Evolutionary conservation across 2,888 invertebrate genomes (phyloP), one percentile per base, ranked within the genome.

Genomic region (Itoplectis maculator): DNA sequence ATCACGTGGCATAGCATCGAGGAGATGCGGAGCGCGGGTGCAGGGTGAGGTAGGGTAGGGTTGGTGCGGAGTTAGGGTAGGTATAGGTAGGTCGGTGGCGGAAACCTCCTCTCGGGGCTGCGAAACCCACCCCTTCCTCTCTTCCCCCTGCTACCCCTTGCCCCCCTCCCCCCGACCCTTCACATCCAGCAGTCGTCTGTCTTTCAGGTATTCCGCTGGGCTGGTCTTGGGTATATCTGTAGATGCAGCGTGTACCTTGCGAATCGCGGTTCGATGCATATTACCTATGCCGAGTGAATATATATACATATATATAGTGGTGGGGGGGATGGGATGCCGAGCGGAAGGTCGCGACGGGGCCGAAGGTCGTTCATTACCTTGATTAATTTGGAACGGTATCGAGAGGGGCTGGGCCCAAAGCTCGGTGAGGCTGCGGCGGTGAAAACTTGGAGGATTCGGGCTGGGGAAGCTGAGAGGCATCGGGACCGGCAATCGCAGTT

Each of bases 321-420:
- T n/a, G n/a, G 72, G 56, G 37, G 70, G 49, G 37, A 70, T 56
- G 13, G 65, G 42, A 65, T 45, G 42, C 29, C 29, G 29, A 76
- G 49, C 37, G n/a, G 20, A 47, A 63, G 29, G 59, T 56, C 47
- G 63, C 47, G 37, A 47, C 11, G 29, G 15, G 47, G 45, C 61
- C 61, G 59, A 70, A 79, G 72, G 70, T 74, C 45, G 75, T 75
- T 82, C 70, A 59, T 82, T 76, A 79, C 70, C 65, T 61, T 72
- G 75, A 79, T 82, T 75, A 82, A 77, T 79, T 79, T 70, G 66
- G 72, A 72, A 81, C 66, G 76, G 23, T 66, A 81, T 72, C 47
- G 81, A 72, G 66, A 68, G 42, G n/a, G 66, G 70, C 37, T 29
- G n/a, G 65, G 63, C 29, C 29, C n/a, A n/a, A n/a, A n/a, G n/a